Percentiles rank a stretch among this genome's conserved stretches.
Evolutionary conservation across 2,113 vertebrate species (phyloP).

Genomic region (Lasiurus cinereus): DNA sequence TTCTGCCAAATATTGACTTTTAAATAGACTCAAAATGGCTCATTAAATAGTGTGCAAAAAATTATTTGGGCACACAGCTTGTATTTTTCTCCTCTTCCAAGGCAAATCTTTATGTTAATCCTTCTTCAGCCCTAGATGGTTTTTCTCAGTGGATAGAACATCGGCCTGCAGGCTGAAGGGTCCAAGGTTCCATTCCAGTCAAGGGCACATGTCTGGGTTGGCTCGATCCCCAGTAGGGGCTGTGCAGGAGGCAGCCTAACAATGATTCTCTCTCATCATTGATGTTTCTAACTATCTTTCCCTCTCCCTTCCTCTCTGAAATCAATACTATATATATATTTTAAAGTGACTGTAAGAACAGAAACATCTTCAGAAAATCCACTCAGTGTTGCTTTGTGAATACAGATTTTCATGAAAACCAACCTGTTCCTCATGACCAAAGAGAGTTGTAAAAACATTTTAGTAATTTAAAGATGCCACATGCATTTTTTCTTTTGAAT

Average conservation of each 20-base stretch:
- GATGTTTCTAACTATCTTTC: no score
- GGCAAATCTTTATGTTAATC: constrained; percentile 56
- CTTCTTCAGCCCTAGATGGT: not conserved
- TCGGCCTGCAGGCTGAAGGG: no score
- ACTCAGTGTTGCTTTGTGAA: not conserved
- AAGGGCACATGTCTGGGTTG: no score
- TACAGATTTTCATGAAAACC: constrained; percentile 49
- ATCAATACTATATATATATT: no score
- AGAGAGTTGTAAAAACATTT: constrained; percentile 33
- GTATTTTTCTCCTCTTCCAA: constrained; percentile 61
- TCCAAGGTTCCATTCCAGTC: no score
- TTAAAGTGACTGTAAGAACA: not conserved
- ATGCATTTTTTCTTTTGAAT: not conserved
- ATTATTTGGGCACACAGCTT: constrained; percentile 33
- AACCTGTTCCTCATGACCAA: not conserved
- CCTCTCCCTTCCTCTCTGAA: no score
- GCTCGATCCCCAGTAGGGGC: no score
- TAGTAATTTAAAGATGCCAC: not conserved
- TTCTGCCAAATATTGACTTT: constrained; percentile 34
- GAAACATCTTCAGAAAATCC: constrained; percentile 62
- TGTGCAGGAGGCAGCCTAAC: no score
- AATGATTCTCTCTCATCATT: no score
- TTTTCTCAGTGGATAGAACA: no score
- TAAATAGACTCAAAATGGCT: constrained; percentile 19
- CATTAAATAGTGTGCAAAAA: constrained; percentile 66